These are phyloP conservation scores for Micromussa lordhowensis DNA, from an alignment of 92 coral and sea anemone genomes.

Conservation along the genomic window DNA sequence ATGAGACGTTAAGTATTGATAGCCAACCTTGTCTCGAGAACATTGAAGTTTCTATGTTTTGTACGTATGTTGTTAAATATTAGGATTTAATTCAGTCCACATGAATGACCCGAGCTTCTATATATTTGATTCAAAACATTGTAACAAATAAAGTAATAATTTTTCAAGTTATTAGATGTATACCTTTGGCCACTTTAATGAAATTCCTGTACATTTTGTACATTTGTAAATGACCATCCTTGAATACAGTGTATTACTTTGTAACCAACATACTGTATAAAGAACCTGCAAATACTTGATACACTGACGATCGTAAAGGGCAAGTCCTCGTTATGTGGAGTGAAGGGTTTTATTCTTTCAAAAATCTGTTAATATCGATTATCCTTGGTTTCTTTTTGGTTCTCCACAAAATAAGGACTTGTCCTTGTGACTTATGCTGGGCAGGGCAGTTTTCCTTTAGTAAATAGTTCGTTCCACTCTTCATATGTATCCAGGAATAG, in stretches of 20 bases:
- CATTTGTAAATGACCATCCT: constrained; percentile 66
- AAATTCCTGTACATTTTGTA: constrained; percentile 71
- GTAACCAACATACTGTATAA: constrained; percentile 42
- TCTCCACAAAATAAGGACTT: not conserved
- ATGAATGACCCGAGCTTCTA: constrained; percentile 17
- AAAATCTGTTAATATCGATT: not conserved
- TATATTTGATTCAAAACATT: constrained; percentile 30
- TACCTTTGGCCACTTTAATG: constrained; percentile 38
- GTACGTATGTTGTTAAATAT: constrained; percentile 50
- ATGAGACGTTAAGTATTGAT: not conserved
- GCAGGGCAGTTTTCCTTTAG: constrained; percentile 54
- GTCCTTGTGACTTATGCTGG: constrained; percentile 19
- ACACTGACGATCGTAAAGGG: not conserved
- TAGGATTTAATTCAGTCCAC: constrained; percentile 20
- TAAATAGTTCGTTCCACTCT: constrained; percentile 47
- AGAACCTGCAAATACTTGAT: constrained; percentile 29
- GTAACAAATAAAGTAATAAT: constrained; percentile 42
- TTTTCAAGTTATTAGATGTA: constrained; percentile 35
- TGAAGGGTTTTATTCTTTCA: not conserved
- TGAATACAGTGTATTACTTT: constrained; percentile 41
- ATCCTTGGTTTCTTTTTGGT: not conserved
- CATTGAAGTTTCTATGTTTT: constrained; percentile 47
- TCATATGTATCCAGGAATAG: constrained; percentile 42
- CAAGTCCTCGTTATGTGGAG: constrained; percentile 17
- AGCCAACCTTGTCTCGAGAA: not conserved